phyloP scores from a whole-genome alignment of 2,888 invertebrate species.

The Drosophila parthenogenetica region DNA sequence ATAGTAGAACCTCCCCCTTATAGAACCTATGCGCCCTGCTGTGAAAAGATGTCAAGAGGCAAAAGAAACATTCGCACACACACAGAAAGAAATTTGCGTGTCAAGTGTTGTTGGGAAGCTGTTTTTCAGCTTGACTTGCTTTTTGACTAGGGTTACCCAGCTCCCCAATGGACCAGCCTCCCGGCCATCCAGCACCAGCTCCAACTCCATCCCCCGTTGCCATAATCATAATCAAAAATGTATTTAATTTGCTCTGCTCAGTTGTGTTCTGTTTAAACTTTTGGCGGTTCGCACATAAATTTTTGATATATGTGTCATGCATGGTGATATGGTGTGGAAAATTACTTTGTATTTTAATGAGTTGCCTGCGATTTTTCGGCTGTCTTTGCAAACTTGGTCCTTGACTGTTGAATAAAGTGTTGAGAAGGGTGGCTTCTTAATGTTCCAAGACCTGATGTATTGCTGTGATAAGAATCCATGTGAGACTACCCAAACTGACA shows the following conservation, averaged over 20 bases:
- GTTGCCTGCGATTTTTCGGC: conserved; percentile 46
- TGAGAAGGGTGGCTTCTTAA: conserved; percentile 13
- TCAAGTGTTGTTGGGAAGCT: conserved; percentile 71
- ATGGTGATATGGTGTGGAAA: conserved; percentile 75
- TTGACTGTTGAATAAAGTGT: conserved; percentile 15
- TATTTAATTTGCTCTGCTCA: conserved; percentile 73
- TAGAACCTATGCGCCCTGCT: conserved; percentile 1
- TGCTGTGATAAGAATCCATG: conserved; percentile 32
- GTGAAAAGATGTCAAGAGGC: conserved; percentile 47
- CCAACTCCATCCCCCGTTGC: neutral
- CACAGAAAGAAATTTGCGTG: conserved; percentile 56
- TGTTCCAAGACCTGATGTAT: conserved; percentile 25
- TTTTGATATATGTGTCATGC: conserved; percentile 72
- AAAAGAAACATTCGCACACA: conserved; percentile 40
- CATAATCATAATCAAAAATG: conserved; percentile 74
- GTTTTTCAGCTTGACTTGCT: conserved; percentile 78
- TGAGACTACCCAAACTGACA: conserved; percentile 41
- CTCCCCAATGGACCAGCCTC: conserved; percentile 7
- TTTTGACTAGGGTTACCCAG: conserved; percentile 66
- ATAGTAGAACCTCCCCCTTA: neutral
- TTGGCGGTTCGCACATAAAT: conserved; percentile 66
- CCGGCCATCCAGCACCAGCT: too few relatives aligned
- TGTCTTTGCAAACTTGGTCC: conserved; percentile 33
- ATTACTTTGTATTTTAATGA: conserved; percentile 78
- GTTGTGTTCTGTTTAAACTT: conserved; percentile 56